Conservation (phyloP, 1,140 invertebrate genomes). For the Oncopeltus fasciatus region DNA sequence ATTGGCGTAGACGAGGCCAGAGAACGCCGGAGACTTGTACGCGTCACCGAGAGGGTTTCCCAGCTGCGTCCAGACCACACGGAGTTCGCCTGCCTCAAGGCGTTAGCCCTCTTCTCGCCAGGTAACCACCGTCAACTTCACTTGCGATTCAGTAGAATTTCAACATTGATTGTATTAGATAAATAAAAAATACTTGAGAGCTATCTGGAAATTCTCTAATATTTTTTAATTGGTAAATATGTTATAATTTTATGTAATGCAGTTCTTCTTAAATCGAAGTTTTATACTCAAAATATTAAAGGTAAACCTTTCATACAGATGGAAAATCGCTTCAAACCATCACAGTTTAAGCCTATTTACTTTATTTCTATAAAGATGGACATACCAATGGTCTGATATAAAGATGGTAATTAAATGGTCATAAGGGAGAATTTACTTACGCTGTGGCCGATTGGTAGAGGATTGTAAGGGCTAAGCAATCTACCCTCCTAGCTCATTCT, state of each 20-base stretch:
- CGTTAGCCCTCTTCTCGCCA: conserved; percentile 63
- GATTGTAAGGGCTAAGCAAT: too few relatives aligned
- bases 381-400: too few relatives aligned
- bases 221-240: neutral
- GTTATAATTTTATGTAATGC: neutral
- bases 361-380: too few relatives aligned
- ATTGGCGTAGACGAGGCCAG: conserved; percentile 36
- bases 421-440: too few relatives aligned
- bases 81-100: conserved; percentile 72
- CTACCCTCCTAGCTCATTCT: too few relatives aligned
- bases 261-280: too few relatives aligned
- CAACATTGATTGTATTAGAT: neutral
- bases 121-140: conserved; percentile 34
- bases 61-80: conserved; percentile 57
- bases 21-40: conserved; percentile 28
- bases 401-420: too few relatives aligned
- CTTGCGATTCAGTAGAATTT: neutral
- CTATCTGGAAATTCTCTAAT: neutral
- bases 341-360: too few relatives aligned
- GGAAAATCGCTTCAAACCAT: too few relatives aligned
- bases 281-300: too few relatives aligned
- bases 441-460: too few relatives aligned
- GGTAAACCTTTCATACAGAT: too few relatives aligned
- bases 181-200: neutral
- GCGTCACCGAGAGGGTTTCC: conserved; percentile 47